Evolutionary conservation across 2,797 vertebrate species (phyloP).

Genomic region (Streptopelia turtur): DNA sequence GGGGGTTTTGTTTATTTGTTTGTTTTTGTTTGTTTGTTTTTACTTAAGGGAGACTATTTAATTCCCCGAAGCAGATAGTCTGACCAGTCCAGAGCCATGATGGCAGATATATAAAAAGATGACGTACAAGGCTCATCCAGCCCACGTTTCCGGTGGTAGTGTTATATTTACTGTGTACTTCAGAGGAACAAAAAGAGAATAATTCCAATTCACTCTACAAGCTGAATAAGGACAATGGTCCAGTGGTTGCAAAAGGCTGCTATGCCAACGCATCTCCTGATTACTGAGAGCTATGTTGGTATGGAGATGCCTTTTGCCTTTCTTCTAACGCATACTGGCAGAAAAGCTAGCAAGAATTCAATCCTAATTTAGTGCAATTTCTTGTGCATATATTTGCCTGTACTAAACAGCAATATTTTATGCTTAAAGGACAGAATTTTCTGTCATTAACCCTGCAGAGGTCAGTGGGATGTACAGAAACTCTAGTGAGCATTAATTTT

Average conservation of each 20-base stretch:
- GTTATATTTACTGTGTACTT: not conserved
- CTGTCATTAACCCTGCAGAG: conserved; percentile 2
- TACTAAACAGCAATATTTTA: conserved; percentile 20
- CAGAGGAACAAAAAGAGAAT: not conserved
- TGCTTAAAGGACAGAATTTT: conserved; percentile 8
- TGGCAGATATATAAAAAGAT: not conserved
- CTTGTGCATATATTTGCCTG: conserved; percentile 12
- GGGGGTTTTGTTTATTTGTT: too few species aligned
- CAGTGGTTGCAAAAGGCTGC: not conserved
- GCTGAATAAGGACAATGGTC: accelerated
- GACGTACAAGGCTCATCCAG: not conserved
- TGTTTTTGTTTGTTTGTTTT: not conserved
- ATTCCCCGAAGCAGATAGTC: not conserved
- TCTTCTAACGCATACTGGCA: not conserved
- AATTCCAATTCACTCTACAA: not conserved
- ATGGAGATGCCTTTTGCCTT: not conserved
- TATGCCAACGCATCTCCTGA: not conserved
- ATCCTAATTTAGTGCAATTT: not conserved
- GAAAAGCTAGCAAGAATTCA: conserved; percentile 3
- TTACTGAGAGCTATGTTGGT: not conserved
- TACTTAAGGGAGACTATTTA: not conserved
- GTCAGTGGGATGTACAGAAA: conserved; percentile 19
- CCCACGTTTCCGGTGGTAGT: not conserved
- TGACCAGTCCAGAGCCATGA: not conserved
- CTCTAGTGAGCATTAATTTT: not conserved